A percentile compares a stretch with the other conserved stretches of the same genome.
These are phyloP conservation scores for Odontamblyopus lacepedii DNA, from an alignment of 2,797 vertebrate genomes.

Conservation along the genomic window DNA sequence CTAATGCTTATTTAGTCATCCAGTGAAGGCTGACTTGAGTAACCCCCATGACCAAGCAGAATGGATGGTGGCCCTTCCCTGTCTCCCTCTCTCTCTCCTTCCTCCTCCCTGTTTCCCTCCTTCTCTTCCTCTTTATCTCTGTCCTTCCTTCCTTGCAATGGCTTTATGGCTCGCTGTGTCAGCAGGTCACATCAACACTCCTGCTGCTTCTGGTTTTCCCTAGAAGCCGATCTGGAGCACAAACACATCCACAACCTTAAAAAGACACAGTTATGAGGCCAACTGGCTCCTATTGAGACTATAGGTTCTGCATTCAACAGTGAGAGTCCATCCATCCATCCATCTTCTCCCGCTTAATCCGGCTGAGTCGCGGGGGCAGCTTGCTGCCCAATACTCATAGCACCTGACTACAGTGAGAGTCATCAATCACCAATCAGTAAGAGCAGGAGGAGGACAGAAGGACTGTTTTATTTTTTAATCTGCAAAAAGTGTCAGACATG, in stretches of 20 bases:
- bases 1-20: conserved; percentile 39
- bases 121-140: too few species aligned
- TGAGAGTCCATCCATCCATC: too few species aligned
- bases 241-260: conserved; percentile 13
- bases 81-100: too few species aligned
- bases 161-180: conserved; percentile 39
- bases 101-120: too few species aligned
- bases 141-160: conserved; percentile 10
- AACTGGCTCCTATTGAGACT: not conserved
- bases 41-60: conserved; percentile 29
- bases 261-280: conserved; percentile 2
- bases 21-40: conserved; percentile 26
- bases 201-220: conserved; percentile 7
- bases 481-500: not conserved
- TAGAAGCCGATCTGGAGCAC: conserved; percentile 16
- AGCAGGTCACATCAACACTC: conserved; percentile 28
- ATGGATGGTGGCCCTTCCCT: conserved; percentile 8
- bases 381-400: too few species aligned
- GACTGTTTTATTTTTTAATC: not conserved
- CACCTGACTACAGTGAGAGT: not conserved
- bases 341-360: too few species aligned
- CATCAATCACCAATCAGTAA: not conserved
- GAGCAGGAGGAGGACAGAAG: not conserved
- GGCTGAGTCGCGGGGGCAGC: too few species aligned
- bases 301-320: not conserved